These are phyloP conservation scores for Pseudomugil gertrudae DNA, from an alignment of 2,797 vertebrate genomes.

Conservation along the genomic window DNA sequence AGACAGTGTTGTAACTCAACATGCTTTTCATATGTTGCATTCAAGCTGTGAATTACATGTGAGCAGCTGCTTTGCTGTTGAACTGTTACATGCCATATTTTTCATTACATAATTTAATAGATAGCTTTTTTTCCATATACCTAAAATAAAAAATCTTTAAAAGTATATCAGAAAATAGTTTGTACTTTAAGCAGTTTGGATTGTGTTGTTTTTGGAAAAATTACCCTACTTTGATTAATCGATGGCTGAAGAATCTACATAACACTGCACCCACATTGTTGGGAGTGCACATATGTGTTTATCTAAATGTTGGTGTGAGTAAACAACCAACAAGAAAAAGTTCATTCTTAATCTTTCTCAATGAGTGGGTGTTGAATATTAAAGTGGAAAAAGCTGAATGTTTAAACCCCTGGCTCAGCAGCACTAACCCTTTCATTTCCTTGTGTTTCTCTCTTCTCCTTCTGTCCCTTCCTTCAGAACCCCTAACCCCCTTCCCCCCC, in stretches of 20 bases:
- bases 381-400: constrained; percentile 33
- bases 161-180: background rate
- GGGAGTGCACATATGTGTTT: constrained; percentile 10
- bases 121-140: constrained; percentile 5
- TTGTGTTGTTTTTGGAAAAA: background rate
- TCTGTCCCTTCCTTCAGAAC: constrained; percentile 52
- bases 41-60: constrained; percentile 3
- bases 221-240: constrained; percentile 1
- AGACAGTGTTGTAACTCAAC: background rate
- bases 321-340: constrained; percentile 3
- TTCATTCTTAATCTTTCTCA: constrained; percentile 4
- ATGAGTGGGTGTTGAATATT: constrained; percentile 11
- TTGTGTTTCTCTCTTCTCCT: constrained; percentile 45
- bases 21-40: background rate
- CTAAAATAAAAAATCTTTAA: constrained; percentile 7
- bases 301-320: constrained; percentile 15
- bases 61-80: background rate
- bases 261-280: background rate
- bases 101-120: constrained; percentile 11
- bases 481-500: constrained; percentile 64
- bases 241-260: constrained; percentile 1
- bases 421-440: constrained; percentile 47
- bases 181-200: no score
- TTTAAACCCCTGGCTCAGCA: constrained; percentile 30
- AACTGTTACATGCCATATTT: constrained; percentile 9